These are phyloP conservation scores for Heterochromis multidens DNA, from an alignment of 2,113 vertebrate species.

Conservation along the genomic window DNA sequence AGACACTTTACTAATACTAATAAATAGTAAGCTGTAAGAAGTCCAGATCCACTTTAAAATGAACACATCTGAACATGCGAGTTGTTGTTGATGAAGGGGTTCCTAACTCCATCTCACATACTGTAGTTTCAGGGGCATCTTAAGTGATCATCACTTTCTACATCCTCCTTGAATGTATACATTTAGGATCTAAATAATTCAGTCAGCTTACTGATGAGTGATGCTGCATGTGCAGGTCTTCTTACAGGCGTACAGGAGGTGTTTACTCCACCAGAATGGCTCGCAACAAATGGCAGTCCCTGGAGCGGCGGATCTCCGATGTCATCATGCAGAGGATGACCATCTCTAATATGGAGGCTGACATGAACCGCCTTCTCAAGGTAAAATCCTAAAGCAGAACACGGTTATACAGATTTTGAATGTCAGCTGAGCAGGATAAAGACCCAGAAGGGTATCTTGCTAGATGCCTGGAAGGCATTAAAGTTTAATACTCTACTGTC, in stretches of 20 bases:
- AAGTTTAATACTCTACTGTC: not conserved
- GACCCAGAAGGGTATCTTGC: not conserved
- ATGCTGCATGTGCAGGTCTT: slow-evolving; percentile 70
- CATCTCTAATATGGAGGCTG: slow-evolving; percentile 96
- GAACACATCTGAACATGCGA: not conserved
- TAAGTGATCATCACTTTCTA: not conserved
- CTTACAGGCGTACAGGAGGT: slow-evolving; percentile 80
- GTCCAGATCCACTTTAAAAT: not conserved
- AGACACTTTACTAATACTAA: not conserved
- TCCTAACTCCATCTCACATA: not conserved
- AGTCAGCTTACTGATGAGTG: not conserved
- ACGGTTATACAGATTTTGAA: not conserved
- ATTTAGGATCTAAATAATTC: not conserved
- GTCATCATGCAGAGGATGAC: slow-evolving; percentile 98
- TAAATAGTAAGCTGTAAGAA: not conserved
- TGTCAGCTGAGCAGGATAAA: not conserved
- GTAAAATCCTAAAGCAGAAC: slow-evolving; percentile 55
- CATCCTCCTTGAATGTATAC: not conserved
- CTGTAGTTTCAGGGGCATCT: not conserved
- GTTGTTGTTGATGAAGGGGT: not conserved
- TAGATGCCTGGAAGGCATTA: not conserved
- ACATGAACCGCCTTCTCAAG: slow-evolving; percentile 97
- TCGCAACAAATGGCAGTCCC: slow-evolving; percentile 91
- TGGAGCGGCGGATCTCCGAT: slow-evolving; percentile 90
- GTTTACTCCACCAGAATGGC: slow-evolving; percentile 86